A percentile compares a stretch with the other conserved stretches of the same genome.
Conservation (phyloP, 2,797 vertebrate genomes). For the Cyprinodon diabolis region DNA sequence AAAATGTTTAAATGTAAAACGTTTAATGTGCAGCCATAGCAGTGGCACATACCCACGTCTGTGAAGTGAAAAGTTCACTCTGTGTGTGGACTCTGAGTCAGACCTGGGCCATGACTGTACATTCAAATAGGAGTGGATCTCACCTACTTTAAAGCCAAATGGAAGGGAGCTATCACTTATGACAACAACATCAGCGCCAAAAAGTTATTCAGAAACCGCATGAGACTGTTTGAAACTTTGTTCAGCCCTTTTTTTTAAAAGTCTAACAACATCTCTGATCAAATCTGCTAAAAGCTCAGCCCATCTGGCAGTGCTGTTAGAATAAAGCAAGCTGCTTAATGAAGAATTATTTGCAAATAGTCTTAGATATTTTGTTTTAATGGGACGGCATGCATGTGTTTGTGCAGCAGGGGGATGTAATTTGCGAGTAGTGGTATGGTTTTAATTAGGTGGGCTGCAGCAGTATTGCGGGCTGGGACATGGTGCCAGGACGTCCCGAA, state of each 20-base stretch:
- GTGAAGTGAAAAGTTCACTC: conserved; percentile 63
- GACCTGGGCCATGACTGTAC: conserved; percentile 38
- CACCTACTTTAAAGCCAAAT: conserved; percentile 54
- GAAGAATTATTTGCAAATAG: conserved; percentile 42
- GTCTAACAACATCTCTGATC: conserved; percentile 56
- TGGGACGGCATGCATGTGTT: conserved; percentile 11
- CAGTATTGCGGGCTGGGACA: conserved; percentile 77
- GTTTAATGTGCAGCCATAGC: conserved; percentile 15
- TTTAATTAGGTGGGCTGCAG: conserved; percentile 81
- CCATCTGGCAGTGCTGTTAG: conserved; percentile 23
- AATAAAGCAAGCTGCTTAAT: conserved; percentile 52
- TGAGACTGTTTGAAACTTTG: conserved; percentile 32
- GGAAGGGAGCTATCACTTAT: conserved; percentile 50
- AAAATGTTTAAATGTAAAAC: conserved; percentile 33
- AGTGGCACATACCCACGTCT: conserved; percentile 22
- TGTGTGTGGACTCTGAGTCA: conserved; percentile 60
- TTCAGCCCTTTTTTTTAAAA: conserved; percentile 1
- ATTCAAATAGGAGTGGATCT: conserved; percentile 48
- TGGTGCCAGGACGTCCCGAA: conserved; percentile 82
- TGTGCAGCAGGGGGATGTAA: conserved; percentile 31
- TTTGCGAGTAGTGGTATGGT: conserved; percentile 64
- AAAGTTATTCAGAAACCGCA: conserved; percentile 51
- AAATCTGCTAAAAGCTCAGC: conserved; percentile 40
- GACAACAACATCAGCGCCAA: conserved; percentile 40
- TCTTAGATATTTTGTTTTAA: conserved; percentile 10